Percentiles rank a stretch among this genome's conserved stretches.
phyloP scores from a whole-genome alignment of 1,140 invertebrate species.

The Drosophila ohnishii region DNA sequence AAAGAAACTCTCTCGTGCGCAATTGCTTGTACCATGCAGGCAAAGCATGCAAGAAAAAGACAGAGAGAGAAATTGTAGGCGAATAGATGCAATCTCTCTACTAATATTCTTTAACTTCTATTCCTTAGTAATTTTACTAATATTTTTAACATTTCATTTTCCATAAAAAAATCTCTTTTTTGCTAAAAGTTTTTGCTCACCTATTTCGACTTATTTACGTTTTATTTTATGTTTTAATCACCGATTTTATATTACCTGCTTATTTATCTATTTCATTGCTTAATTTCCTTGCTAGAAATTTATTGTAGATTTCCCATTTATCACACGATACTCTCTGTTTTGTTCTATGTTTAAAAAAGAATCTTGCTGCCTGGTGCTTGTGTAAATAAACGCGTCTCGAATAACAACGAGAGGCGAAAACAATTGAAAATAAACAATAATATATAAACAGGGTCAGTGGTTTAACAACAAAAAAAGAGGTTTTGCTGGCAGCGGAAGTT shows the following conservation, averaged over 20 bases:
- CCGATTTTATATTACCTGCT: background rate
- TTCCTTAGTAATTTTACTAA: no score
- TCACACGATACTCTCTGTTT: slow-evolving; percentile 9
- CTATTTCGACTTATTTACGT: background rate
- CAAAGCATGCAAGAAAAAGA: no score
- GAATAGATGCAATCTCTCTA: background rate
- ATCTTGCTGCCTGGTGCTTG: slow-evolving; percentile 10
- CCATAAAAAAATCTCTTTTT: background rate
- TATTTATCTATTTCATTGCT: slow-evolving; percentile 5
- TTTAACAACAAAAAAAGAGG: slow-evolving; percentile 22
- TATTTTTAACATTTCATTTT: no score
- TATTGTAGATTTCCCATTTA: slow-evolving; percentile 15
- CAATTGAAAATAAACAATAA: slow-evolving; percentile 35
- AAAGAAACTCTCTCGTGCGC: background rate
- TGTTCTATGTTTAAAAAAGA: slow-evolving; percentile 8
- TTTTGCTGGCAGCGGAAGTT: slow-evolving; percentile 41
- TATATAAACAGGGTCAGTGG: slow-evolving; percentile 30
- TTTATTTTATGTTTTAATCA: background rate
- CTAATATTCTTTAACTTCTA: no score
- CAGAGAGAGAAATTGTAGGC: no score
- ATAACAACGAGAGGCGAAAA: slow-evolving; percentile 27
- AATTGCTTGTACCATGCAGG: background rate
- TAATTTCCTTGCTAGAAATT: background rate
- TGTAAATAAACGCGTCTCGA: slow-evolving; percentile 39
- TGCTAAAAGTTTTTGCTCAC: background rate